Evolutionary conservation across 2,797 vertebrate genomes (phyloP).

Genomic region (Neopelma chrysocephalum): DNA sequence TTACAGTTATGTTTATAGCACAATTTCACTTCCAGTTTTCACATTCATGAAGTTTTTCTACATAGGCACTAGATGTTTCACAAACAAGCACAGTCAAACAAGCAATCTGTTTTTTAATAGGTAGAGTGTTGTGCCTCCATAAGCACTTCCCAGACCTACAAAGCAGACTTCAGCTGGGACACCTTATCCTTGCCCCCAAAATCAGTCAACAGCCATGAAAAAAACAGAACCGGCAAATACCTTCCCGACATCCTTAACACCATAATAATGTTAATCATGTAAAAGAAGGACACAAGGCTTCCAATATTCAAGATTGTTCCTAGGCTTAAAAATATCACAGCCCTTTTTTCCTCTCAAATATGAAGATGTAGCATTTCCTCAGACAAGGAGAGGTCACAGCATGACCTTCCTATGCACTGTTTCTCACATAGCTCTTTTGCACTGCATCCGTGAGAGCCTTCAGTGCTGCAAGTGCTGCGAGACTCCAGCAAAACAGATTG

Average conservation of each 20-base stretch:
- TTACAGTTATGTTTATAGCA: background rate
- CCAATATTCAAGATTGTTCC: background rate
- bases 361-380: background rate
- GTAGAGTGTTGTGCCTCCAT: background rate
- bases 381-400: background rate
- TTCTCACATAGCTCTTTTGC: background rate
- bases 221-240: background rate
- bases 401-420: background rate
- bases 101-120: background rate
- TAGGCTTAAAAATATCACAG: background rate
- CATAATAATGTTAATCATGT: background rate
- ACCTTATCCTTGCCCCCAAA: background rate
- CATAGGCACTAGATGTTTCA: background rate
- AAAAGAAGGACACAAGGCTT: background rate
- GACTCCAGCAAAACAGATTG: background rate
- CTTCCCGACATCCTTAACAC: background rate
- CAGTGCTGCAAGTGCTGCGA: background rate
- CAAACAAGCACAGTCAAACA: background rate
- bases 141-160: background rate
- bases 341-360: background rate
- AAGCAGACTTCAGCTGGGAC: background rate
- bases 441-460: background rate
- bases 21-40: background rate
- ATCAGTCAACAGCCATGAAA: background rate
- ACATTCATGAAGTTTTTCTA: background rate